Conservation (phyloP, 2,888 invertebrate genomes). For the Dasypolia templi region DNA sequence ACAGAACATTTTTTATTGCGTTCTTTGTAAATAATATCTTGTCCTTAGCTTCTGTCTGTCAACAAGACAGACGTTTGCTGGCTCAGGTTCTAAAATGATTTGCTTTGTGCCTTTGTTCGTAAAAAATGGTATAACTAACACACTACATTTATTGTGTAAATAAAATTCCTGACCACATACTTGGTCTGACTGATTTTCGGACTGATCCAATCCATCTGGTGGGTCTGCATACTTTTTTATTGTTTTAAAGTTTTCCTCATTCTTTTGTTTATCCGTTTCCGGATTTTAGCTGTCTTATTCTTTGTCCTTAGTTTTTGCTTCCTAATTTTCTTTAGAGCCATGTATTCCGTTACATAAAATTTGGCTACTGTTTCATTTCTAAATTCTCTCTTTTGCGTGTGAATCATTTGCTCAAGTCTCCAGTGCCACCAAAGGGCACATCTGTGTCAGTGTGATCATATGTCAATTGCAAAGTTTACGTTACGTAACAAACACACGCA, state of each 20-base stretch:
- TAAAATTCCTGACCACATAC: conserved; percentile 32
- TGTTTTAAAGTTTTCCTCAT: background rate
- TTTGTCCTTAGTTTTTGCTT: background rate
- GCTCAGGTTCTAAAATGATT: conserved; percentile 17
- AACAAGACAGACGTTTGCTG: conserved; percentile 10
- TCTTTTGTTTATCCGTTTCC: background rate
- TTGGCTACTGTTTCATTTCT: background rate
- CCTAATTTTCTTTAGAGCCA: background rate
- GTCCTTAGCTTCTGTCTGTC: conserved; percentile 28
- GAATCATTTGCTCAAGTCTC: conserved; percentile 16
- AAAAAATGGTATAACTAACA: conserved; percentile 6
- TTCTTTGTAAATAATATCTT: conserved; percentile 51
- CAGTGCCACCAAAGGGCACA: conserved; percentile 47
- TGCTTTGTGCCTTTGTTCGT: conserved; percentile 25
- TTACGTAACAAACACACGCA: conserved; percentile 48
- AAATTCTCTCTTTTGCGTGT: background rate
- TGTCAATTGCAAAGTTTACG: conserved; percentile 50
- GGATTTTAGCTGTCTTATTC: background rate
- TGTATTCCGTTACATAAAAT: background rate
- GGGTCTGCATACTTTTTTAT: background rate
- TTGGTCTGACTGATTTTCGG: conserved; percentile 16
- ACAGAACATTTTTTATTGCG: conserved; percentile 39
- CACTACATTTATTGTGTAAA: conserved; percentile 26
- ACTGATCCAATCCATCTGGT: conserved; percentile 28
- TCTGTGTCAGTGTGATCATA: conserved; percentile 35